phyloP scores from a whole-genome alignment of 2,113 vertebrate species.

The Hiodon alosoides region DNA sequence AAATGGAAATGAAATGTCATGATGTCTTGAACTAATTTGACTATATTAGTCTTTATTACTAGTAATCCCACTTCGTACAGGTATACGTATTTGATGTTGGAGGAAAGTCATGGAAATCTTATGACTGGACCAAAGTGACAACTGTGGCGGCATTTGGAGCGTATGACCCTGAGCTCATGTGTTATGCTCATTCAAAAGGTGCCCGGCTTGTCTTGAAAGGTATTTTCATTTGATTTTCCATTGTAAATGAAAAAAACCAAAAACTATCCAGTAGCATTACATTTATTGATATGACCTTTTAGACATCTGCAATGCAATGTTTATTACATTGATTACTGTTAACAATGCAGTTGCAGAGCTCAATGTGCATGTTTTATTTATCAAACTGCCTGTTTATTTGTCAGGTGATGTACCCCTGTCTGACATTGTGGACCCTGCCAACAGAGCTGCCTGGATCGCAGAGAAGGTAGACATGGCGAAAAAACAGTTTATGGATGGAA shows the following conservation, averaged over 20 bases:
- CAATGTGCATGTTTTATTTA: background rate
- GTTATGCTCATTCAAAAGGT: slow-evolving; percentile 81
- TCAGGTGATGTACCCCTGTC: slow-evolving; percentile 76
- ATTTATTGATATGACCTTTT: background rate
- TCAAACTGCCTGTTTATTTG: slow-evolving; percentile 17
- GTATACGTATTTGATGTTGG: slow-evolving; percentile 88
- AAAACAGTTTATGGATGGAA: slow-evolving; percentile 89
- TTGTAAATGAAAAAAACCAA: background rate
- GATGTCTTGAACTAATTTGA: too few relatives aligned
- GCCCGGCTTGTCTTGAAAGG: slow-evolving; percentile 85
- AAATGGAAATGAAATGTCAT: too few relatives aligned
- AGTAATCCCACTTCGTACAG: slow-evolving; percentile 47
- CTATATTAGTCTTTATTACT: too few relatives aligned
- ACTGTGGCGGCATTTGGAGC: slow-evolving; percentile 82
- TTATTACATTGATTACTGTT: background rate
- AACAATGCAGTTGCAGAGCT: background rate
- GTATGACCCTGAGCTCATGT: slow-evolving; percentile 85
- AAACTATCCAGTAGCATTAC: background rate
- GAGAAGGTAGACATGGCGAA: slow-evolving; percentile 76
- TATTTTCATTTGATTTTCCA: slow-evolving; percentile 32
- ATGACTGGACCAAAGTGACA: slow-evolving; percentile 87
- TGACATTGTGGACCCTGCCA: slow-evolving; percentile 66
- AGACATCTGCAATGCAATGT: background rate
- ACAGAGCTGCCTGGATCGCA: slow-evolving; percentile 80
- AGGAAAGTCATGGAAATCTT: slow-evolving; percentile 76